phyloP scores from a whole-genome alignment of 2,797 vertebrate species.

The Clarias pachynema region DNA sequence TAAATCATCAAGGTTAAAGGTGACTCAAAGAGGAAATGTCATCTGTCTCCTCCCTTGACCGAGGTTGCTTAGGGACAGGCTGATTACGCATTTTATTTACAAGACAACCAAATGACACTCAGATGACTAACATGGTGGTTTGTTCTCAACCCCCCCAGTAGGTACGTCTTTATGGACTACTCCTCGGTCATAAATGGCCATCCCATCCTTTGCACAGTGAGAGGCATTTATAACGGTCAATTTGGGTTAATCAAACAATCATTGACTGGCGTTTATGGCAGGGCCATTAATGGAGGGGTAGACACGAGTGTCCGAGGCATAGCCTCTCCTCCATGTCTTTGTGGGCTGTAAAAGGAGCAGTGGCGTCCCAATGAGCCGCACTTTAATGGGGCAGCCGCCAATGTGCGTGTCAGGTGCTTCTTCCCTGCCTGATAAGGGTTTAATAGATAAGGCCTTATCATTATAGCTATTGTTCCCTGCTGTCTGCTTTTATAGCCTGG shows the following conservation, averaged over 20 bases:
- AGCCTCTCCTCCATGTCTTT: conserved; percentile 44
- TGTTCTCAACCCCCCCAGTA: conserved; percentile 30
- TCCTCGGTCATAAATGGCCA: conserved; percentile 51
- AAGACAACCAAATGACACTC: conserved; percentile 47
- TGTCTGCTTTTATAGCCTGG: conserved; percentile 52
- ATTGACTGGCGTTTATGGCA: conserved; percentile 60
- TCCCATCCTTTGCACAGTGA: conserved; percentile 57
- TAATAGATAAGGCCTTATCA: conserved; percentile 65
- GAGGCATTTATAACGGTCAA: conserved; percentile 59
- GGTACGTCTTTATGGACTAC: conserved; percentile 51
- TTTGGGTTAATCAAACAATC: conserved; percentile 64
- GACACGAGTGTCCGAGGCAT: conserved; percentile 41
- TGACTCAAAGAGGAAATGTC: conserved; percentile 35
- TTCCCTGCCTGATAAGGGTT: conserved; percentile 58
- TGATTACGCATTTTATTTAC: conserved; percentile 40
- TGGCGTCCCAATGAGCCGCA: conserved; percentile 36
- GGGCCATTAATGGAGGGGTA: conserved; percentile 59
- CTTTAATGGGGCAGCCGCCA: conserved; percentile 49
- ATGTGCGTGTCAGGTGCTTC: conserved; percentile 53
- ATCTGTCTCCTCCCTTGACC: conserved; percentile 12
- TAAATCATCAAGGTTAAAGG: conserved; percentile 19
- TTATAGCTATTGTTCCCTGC: conserved; percentile 46
- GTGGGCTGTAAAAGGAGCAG: conserved; percentile 54
- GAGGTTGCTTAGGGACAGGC: conserved; percentile 35
- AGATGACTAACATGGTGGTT: conserved; percentile 39